These are phyloP conservation scores for Anser brachyrhynchus DNA, from an alignment of 2,113 vertebrate species.

Conservation along the genomic window DNA sequence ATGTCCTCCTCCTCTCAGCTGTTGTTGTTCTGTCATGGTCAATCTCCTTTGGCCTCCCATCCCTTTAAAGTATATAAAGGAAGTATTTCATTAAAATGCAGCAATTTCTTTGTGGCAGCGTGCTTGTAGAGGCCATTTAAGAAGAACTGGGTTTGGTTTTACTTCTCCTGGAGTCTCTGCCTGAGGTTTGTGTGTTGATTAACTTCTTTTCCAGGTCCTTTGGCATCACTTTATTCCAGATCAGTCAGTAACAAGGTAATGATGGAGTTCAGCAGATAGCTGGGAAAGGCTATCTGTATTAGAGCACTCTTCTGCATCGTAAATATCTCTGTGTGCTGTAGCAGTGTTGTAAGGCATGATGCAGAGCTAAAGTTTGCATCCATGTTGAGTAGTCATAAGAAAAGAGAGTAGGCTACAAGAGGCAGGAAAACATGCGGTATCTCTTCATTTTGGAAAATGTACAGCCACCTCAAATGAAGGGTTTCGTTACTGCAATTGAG, in stretches of 20 bases:
- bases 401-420: neutral
- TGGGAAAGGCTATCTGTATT: neutral
- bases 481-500: neutral
- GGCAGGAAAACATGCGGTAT: neutral
- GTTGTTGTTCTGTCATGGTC: neutral
- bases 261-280: neutral
- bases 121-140: neutral
- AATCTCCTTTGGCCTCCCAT: neutral
- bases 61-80: neutral
- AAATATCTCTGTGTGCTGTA: neutral
- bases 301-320: neutral
- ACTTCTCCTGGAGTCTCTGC: neutral
- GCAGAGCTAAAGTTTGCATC: neutral
- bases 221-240: neutral
- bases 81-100: neutral
- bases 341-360: too few species aligned
- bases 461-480: neutral
- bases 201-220: neutral
- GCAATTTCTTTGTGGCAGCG: neutral
- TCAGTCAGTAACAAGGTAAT: neutral
- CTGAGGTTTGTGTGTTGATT: fast-evolving
- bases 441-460: neutral
- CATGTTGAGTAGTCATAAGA: fast-evolving
- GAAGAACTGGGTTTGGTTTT: neutral
- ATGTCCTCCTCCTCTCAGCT: slow-evolving; percentile 23